These are phyloP conservation scores for Rhynchonema sp. DNA, from an alignment of 2,888 invertebrate species.

Conservation along the genomic window DNA sequence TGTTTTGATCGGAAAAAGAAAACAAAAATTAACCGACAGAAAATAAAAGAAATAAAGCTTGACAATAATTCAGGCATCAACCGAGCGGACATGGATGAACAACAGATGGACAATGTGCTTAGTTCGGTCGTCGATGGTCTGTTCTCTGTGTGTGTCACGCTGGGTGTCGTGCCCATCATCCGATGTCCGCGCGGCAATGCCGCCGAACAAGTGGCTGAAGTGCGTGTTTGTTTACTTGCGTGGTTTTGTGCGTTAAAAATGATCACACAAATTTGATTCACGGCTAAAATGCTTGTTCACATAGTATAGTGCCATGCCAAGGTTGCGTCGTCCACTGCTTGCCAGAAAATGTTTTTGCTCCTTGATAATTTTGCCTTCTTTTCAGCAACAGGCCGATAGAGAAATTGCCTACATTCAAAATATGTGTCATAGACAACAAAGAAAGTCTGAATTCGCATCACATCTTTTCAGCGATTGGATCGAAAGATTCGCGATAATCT, in stretches of 20 bases:
- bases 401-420: too few relatives aligned
- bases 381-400: too few relatives aligned
- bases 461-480: constrained; percentile 49
- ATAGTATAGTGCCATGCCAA: too few relatives aligned
- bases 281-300: too few relatives aligned
- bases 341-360: too few relatives aligned
- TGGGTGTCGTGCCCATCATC: constrained; percentile 77
- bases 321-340: too few relatives aligned
- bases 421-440: not conserved
- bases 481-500: constrained; percentile 89
- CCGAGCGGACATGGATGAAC: constrained; percentile 47
- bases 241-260: not conserved
- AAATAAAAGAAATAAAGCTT: too few relatives aligned
- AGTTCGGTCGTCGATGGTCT: constrained; percentile 83
- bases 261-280: too few relatives aligned
- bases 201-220: constrained; percentile 1
- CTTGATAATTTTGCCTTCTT: too few relatives aligned
- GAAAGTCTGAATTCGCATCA: not conserved
- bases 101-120: constrained; percentile 82
- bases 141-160: constrained; percentile 89
- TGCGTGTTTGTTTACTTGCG: not conserved
- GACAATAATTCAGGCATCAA: not conserved
- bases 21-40: too few relatives aligned
- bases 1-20: too few relatives aligned
- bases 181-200: constrained; percentile 37